Evolutionary conservation across 2,797 vertebrate genomes (phyloP).

Genomic region (Spatula clypeata): DNA sequence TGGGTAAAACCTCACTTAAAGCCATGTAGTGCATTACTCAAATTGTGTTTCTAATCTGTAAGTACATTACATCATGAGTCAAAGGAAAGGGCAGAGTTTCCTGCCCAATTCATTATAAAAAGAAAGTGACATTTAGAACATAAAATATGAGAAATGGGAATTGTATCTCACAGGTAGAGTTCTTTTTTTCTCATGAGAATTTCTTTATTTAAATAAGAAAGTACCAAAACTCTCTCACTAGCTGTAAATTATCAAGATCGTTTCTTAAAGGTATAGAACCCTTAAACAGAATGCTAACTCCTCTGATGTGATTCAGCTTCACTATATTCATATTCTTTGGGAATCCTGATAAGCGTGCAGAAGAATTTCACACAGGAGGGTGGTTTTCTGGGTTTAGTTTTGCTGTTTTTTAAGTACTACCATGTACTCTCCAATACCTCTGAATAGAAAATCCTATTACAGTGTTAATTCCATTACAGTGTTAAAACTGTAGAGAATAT

Average conservation of each 20-base stretch:
- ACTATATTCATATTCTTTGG: neutral
- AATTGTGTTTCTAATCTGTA: conserved; percentile 78
- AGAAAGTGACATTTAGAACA: conserved; percentile 82
- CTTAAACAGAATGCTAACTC: neutral
- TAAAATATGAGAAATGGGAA: conserved; percentile 65
- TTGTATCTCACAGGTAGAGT: conserved; percentile 69
- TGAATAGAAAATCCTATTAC: neutral
- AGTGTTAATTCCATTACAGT: neutral
- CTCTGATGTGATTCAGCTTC: neutral
- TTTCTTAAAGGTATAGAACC: neutral
- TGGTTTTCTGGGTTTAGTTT: neutral
- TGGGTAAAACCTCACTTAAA: conserved; percentile 53
- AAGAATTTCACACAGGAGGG: neutral
- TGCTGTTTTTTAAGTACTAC: neutral
- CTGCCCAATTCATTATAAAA: conserved; percentile 79
- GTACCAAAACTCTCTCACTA: neutral
- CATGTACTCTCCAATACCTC: neutral
- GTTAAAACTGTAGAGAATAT: neutral
- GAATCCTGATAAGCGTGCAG: neutral
- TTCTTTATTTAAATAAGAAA: conserved; percentile 42
- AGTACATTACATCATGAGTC: conserved; percentile 82
- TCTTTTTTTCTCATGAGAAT: conserved; percentile 80
- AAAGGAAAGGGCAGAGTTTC: conserved; percentile 88
- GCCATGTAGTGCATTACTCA: conserved; percentile 55
- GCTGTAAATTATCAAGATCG: neutral